Evolutionary conservation across 2,797 vertebrate genomes (phyloP).

Genomic region (Melanotaenia parkinsoni): DNA sequence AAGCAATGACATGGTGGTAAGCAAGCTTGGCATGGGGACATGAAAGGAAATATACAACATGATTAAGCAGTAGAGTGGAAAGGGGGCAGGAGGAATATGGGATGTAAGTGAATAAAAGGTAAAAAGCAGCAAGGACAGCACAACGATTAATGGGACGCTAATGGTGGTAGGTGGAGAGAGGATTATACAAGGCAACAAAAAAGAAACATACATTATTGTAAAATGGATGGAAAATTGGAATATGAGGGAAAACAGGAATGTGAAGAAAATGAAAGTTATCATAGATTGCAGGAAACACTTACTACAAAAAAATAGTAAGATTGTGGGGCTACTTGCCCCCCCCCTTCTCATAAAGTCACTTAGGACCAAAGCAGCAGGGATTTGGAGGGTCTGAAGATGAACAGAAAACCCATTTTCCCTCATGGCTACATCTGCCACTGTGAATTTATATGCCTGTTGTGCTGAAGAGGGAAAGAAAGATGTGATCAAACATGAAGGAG

Average conservation of each 20-base stretch:
- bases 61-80: conserved; percentile 22
- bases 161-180: conserved; percentile 1
- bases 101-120: conserved; percentile 20
- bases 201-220: conserved; percentile 15
- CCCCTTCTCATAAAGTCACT: conserved; percentile 59
- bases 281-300: conserved; percentile 34
- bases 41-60: conserved; percentile 42
- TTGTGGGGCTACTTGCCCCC: conserved; percentile 51
- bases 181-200: conserved; percentile 26
- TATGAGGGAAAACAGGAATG: conserved; percentile 9
- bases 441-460: conserved; percentile 68
- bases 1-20: conserved; percentile 21
- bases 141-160: conserved; percentile 21
- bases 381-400: conserved; percentile 73
- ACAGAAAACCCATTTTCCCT: conserved; percentile 75
- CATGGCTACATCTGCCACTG: conserved; percentile 71
- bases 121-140: conserved; percentile 22
- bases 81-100: conserved; percentile 7
- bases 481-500: conserved; percentile 69
- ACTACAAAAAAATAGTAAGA: conserved; percentile 46
- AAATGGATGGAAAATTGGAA: conserved; percentile 25
- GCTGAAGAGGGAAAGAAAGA: conserved; percentile 57
- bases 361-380: conserved; percentile 71
- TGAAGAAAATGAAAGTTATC: conserved; percentile 35
- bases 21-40: conserved; percentile 22